Percentiles rank a stretch among this genome's conserved stretches.
These are phyloP conservation scores for Microtus pennsylvanicus DNA, from an alignment of 2,113 vertebrate species.

Conservation along the genomic window DNA sequence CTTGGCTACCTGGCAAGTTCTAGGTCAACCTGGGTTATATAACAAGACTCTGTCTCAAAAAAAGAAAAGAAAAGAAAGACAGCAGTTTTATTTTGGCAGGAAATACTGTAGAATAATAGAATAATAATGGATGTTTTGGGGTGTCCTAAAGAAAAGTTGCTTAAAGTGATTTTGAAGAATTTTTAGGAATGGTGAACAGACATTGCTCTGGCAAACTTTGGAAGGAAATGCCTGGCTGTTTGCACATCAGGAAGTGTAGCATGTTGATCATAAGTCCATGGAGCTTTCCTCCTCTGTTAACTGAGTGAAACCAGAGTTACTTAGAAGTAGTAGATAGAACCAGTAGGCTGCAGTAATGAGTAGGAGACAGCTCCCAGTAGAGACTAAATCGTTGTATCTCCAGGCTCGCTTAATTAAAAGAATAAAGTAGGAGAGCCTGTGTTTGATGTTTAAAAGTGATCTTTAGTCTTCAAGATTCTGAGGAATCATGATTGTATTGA, in stretches of 20 bases:
- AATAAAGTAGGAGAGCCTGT: conserved; percentile 29
- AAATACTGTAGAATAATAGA: neutral
- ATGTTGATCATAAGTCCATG: neutral
- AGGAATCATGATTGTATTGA: conserved; percentile 43
- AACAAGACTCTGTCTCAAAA: neutral
- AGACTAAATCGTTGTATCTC: conserved; percentile 23
- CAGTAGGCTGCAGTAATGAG: neutral
- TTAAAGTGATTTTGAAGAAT: conserved; percentile 34
- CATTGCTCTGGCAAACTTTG: conserved; percentile 14
- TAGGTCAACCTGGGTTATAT: neutral
- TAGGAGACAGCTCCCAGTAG: neutral
- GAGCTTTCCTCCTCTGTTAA: neutral
- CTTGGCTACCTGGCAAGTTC: neutral
- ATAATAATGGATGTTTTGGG: neutral
- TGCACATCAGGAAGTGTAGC: conserved; percentile 26
- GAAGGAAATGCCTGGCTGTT: neutral
- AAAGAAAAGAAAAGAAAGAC: neutral
- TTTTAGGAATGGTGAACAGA: conserved; percentile 33
- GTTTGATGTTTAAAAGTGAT: conserved; percentile 42
- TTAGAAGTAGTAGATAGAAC: neutral
- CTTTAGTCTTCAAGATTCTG: conserved; percentile 16
- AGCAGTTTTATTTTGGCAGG: neutral
- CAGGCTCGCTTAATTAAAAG: conserved; percentile 52
- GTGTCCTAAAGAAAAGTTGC: conserved; percentile 2
- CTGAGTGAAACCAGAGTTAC: conserved; percentile 25